These are phyloP conservation scores for Cryptomyrus ogoouensis DNA, from an alignment of 2,113 vertebrate genomes.

Conservation along the genomic window DNA sequence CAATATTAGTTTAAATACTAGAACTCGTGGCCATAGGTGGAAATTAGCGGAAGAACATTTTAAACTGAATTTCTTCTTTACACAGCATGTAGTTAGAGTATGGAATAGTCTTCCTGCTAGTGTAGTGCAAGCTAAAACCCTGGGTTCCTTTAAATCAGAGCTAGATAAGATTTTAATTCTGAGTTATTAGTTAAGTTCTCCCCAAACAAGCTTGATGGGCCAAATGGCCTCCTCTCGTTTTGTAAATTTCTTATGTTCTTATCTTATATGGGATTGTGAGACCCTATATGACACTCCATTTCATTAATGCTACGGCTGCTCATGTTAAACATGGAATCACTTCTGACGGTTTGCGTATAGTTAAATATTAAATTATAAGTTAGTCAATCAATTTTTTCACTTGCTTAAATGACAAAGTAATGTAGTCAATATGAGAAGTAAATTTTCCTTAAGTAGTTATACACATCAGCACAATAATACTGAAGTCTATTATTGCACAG, in stretches of 20 bases:
- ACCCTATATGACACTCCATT: neutral
- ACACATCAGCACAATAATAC: neutral
- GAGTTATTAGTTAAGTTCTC: too few relatives aligned
- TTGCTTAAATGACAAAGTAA: neutral
- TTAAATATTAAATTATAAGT: neutral
- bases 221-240: too few relatives aligned
- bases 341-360: neutral
- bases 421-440: neutral
- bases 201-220: too few relatives aligned
- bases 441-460: neutral
- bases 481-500: neutral
- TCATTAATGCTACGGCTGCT: neutral
- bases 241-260: neutral
- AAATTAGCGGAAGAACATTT: too few relatives aligned
- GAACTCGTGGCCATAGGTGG: too few relatives aligned
- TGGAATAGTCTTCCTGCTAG: too few relatives aligned
- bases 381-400: neutral
- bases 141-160: too few relatives aligned
- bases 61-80: too few relatives aligned
- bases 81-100: too few relatives aligned
- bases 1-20: too few relatives aligned
- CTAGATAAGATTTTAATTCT: too few relatives aligned
- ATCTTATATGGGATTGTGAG: neutral
- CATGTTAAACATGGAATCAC: neutral
- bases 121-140: too few relatives aligned